A percentile compares a stretch with the other conserved stretches of the same genome.
These are phyloP conservation scores for Ichneumoninae sp. DNA, from an alignment of 2,888 invertebrate genomes.

Conservation along the genomic window DNA sequence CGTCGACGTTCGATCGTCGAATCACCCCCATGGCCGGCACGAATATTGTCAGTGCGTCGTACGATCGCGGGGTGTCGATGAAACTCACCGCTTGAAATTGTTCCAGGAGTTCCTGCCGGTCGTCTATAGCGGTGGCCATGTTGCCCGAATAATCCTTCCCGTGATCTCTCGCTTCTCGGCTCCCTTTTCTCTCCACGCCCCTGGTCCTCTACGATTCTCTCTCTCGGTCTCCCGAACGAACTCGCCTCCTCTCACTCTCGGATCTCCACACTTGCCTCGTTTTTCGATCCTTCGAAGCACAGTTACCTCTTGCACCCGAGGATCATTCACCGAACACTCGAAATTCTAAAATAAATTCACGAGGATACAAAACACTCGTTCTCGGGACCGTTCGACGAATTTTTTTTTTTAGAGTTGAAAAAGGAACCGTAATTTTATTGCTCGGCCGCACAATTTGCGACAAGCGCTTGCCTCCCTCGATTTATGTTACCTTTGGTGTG, in stretches of 20 bases:
- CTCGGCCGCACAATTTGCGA: not conserved
- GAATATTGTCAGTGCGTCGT: not conserved
- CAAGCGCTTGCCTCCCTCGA: not conserved
- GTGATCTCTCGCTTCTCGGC: slow-evolving; percentile 68
- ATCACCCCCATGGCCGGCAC: not conserved
- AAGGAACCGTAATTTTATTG: not conserved
- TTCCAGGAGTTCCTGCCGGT: slow-evolving; percentile 82
- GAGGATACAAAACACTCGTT: slow-evolving; percentile 1
- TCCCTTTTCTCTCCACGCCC: slow-evolving; percentile 21
- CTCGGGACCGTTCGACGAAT: not conserved
- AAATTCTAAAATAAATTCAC: slow-evolving; percentile 3
- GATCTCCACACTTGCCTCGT: not conserved
- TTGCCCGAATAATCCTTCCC: slow-evolving; percentile 78
- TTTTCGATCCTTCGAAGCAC: not conserved
- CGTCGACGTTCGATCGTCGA: not conserved
- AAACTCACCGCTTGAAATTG: slow-evolving; percentile 81
- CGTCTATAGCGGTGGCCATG: slow-evolving; percentile 83
- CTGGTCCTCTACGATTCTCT: not conserved
- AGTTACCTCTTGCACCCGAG: not conserved
- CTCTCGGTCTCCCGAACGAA: not conserved
- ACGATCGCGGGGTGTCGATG: not conserved
- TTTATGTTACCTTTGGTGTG: not conserved
- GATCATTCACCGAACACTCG: not conserved
- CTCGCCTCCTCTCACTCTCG: not conserved
- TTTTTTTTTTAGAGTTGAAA: not conserved